Conservation (phyloP, 2,888 invertebrate genomes). For the Lathronympha strigana region DNA sequence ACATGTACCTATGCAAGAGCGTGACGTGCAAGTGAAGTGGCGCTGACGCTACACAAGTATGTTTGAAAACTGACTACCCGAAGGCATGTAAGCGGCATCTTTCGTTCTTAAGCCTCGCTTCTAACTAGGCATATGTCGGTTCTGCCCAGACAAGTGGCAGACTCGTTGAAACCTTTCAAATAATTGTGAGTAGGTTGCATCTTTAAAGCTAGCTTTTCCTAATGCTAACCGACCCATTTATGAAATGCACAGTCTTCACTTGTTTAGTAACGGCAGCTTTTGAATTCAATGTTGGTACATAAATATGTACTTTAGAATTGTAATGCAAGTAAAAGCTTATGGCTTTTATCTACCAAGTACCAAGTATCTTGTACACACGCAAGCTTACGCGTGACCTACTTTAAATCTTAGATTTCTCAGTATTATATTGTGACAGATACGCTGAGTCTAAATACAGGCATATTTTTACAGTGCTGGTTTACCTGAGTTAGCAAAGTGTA, state of each 20-base stretch:
- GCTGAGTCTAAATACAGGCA: too few relatives aligned
- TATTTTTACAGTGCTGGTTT: too few relatives aligned
- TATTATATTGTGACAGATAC: too few relatives aligned
- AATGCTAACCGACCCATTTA: slow-evolving; percentile 10
- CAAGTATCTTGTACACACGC: neutral
- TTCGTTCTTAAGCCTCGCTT: slow-evolving; percentile 14
- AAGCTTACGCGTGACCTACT: neutral
- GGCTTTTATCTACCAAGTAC: neutral
- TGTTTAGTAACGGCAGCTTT: neutral
- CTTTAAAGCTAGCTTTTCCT: neutral
- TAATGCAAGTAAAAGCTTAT: neutral
- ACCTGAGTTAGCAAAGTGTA: too few relatives aligned
- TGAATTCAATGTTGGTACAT: neutral
- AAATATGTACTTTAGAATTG: neutral
- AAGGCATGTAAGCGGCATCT: slow-evolving; percentile 2
- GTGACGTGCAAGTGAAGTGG: neutral
- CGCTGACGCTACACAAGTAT: neutral
- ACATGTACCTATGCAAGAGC: neutral
- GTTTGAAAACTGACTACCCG: neutral
- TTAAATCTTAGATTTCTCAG: neutral
- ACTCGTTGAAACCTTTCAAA: slow-evolving; percentile 19
- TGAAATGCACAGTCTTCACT: neutral
- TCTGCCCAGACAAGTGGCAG: slow-evolving; percentile 13
- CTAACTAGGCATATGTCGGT: slow-evolving; percentile 10
- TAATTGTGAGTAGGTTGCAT: slow-evolving; percentile 10